phyloP scores from a whole-genome alignment of 2,797 vertebrate species.

The Mormyrus hasselquistii region DNA sequence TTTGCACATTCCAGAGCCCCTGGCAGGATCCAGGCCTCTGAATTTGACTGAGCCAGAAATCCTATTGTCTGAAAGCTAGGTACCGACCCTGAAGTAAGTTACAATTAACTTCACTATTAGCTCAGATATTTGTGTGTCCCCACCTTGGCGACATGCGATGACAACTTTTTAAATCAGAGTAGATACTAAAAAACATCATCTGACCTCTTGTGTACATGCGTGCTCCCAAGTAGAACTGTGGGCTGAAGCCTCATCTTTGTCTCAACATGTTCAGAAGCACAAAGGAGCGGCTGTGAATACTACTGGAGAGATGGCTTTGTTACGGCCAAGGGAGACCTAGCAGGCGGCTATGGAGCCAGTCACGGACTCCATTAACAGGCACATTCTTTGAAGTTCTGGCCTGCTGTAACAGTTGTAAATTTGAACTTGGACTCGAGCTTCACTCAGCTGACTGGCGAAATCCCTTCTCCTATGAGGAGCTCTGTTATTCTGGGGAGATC shows the following conservation, averaged over 20 bases:
- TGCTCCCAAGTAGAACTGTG: not conserved
- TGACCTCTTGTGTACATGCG: not conserved
- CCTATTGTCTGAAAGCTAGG: not conserved
- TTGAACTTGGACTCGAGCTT: not conserved
- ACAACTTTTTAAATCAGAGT: not conserved
- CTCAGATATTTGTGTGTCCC: not conserved
- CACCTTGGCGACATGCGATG: not conserved
- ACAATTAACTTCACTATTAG: not conserved
- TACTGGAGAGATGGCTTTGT: not conserved
- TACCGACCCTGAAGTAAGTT: not conserved
- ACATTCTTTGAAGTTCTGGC: not conserved
- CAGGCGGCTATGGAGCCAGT: not conserved
- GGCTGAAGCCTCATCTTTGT: not conserved
- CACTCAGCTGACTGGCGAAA: not conserved
- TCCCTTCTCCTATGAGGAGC: not conserved
- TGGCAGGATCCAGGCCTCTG: slow-evolving; percentile 25
- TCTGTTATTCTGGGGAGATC: not conserved
- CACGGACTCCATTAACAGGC: not conserved
- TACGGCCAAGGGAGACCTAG: not conserved
- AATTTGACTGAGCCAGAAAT: not conserved
- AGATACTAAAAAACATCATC: not conserved
- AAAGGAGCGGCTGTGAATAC: not conserved
- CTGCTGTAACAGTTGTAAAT: not conserved
- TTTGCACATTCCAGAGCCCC: slow-evolving; percentile 24
- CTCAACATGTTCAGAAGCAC: not conserved